Percentiles rank a stretch among this genome's conserved stretches.
Evolutionary conservation across 2,888 invertebrate genomes (phyloP).

Genomic region (Hydropsyche betteni): DNA sequence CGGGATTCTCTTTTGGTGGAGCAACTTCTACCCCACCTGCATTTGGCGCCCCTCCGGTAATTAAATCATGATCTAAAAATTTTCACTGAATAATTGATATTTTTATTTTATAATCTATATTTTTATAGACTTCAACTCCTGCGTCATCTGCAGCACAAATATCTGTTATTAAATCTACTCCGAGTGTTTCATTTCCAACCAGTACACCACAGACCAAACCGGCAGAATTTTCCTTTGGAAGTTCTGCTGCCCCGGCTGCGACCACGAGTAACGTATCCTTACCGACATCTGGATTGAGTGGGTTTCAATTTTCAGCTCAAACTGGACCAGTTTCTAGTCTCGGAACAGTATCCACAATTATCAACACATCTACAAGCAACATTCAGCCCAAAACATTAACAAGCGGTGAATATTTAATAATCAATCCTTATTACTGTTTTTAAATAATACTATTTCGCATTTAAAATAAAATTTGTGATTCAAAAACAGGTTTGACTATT

Average conservation of each 20-base stretch:
- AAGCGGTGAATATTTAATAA: not conserved
- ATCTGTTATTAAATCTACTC: not conserved
- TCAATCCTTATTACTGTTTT: too few species aligned
- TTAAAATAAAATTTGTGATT: too few species aligned
- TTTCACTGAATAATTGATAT: not conserved
- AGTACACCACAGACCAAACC: constrained; percentile 18
- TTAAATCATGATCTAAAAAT: not conserved
- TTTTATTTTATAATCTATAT: not conserved
- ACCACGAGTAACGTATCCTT: not conserved
- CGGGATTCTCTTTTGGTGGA: constrained; percentile 6
- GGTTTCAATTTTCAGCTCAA: constrained; percentile 38
- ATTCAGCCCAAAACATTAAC: not conserved
- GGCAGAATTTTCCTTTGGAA: not conserved
- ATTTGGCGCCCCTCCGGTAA: not conserved
- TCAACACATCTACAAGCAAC: not conserved
- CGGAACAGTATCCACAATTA: not conserved
- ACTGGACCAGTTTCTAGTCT: not conserved
- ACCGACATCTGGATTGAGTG: constrained; percentile 33
- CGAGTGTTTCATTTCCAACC: not conserved
- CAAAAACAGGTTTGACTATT: not conserved
- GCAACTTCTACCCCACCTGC: not conserved
- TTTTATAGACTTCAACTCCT: constrained; percentile 12
- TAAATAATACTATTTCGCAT: too few species aligned
- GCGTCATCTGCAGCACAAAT: constrained; percentile 13
- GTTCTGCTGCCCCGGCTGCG: not conserved